These are phyloP conservation scores for Drosophila mojavensis DNA, from an alignment of 1,140 invertebrate genomes.

Conservation along the genomic window DNA sequence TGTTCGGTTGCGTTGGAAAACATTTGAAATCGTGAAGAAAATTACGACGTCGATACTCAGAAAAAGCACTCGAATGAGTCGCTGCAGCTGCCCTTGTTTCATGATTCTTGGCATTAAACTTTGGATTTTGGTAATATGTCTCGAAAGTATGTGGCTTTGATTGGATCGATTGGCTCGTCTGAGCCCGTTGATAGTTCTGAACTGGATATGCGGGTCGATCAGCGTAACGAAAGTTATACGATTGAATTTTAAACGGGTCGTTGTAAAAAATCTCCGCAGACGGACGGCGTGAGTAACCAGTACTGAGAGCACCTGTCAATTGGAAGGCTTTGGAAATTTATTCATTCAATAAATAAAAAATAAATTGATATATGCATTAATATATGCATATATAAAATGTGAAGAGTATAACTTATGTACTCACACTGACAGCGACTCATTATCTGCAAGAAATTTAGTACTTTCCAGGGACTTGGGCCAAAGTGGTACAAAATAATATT, in stretches of 20 bases:
- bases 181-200: conserved; percentile 46
- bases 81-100: neutral
- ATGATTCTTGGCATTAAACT: conserved; percentile 36
- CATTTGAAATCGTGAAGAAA: conserved; percentile 46
- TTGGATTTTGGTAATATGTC: conserved; percentile 69
- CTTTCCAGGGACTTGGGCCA: conserved; percentile 25
- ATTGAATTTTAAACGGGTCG: conserved; percentile 80
- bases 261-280: conserved; percentile 60
- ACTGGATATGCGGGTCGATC: conserved; percentile 56
- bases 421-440: conserved; percentile 58
- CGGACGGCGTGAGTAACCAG: conserved; percentile 32
- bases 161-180: neutral
- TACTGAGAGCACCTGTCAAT: conserved; percentile 29
- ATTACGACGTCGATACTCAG: conserved; percentile 41
- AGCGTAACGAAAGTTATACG: conserved; percentile 77
- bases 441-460: conserved; percentile 55
- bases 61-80: conserved; percentile 17
- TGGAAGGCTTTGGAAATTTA: conserved; percentile 15
- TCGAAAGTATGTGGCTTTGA: conserved; percentile 40
- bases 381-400: neutral
- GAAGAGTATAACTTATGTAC: conserved; percentile 2
- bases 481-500: conserved; percentile 34
- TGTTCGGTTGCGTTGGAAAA: neutral
- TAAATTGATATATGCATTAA: neutral
- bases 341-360: neutral